These are phyloP conservation scores for Darwinula stevensoni DNA, from an alignment of 2,888 invertebrate genomes.

Conservation along the genomic window DNA sequence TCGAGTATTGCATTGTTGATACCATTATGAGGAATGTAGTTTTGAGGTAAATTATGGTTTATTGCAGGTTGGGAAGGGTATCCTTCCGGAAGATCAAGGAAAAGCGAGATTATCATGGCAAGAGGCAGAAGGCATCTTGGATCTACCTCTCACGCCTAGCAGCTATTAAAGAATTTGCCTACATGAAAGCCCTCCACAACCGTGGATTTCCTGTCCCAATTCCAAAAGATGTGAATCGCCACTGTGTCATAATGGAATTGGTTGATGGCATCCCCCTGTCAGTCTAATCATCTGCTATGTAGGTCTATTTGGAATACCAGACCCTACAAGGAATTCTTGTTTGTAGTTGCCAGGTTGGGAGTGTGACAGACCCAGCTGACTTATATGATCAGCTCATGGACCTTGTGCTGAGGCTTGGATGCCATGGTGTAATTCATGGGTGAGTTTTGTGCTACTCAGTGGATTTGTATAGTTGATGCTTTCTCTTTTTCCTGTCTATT, in stretches of 20 bases:
- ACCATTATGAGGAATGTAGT: too few relatives aligned
- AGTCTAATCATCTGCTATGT: too few relatives aligned
- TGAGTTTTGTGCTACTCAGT: too few relatives aligned
- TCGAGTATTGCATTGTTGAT: too few relatives aligned
- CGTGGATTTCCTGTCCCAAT: conserved; percentile 78
- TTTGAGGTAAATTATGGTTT: too few relatives aligned
- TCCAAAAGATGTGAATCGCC: conserved; percentile 70
- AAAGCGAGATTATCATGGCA: conserved; percentile 87
- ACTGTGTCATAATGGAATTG: conserved; percentile 87
- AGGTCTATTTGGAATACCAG: conserved; percentile 14
- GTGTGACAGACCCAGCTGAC: conserved; percentile 33
- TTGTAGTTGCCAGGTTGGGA: conserved; percentile 28
- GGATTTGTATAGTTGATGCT: too few relatives aligned
- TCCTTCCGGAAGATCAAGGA: conserved; percentile 85
- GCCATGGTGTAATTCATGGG: conserved; percentile 89
- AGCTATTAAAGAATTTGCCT: conserved; percentile 73
- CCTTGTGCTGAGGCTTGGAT: conserved; percentile 58
- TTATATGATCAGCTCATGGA: conserved; percentile 85
- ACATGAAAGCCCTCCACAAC: conserved; percentile 74
- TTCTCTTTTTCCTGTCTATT: too few relatives aligned
- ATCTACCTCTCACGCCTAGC: conserved; percentile 82
- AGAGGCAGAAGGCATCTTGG: conserved; percentile 71
- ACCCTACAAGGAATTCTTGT: conserved; percentile 5
- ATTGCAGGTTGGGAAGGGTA: conserved; percentile 66
- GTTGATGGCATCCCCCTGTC: conserved; percentile 50